Percentiles rank a stretch among this genome's conserved stretches.
These are phyloP conservation scores for Limenitis camilla DNA, from an alignment of 2,888 invertebrate genomes.

Conservation along the genomic window DNA sequence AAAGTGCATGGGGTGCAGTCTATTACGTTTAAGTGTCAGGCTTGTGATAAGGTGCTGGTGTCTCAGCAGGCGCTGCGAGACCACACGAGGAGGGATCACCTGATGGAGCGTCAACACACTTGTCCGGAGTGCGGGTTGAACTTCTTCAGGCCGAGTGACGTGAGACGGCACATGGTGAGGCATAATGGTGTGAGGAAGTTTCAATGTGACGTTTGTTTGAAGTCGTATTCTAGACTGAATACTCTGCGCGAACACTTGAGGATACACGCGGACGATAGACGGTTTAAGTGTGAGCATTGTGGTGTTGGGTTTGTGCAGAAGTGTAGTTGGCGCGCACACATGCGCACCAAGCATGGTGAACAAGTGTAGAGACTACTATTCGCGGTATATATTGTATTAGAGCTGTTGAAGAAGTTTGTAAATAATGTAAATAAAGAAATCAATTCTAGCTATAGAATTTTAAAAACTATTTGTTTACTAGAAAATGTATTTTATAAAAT, in stretches of 20 bases:
- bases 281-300: slow-evolving; percentile 35
- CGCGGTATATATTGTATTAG: too few relatives aligned
- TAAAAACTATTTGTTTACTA: too few relatives aligned
- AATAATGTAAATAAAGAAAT: not conserved
- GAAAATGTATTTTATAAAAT: too few relatives aligned
- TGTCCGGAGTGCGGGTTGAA: slow-evolving; percentile 28
- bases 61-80: slow-evolving; percentile 34
- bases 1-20: slow-evolving; percentile 28
- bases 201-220: slow-evolving; percentile 41
- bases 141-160: slow-evolving; percentile 38
- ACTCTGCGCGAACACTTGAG: slow-evolving; percentile 45
- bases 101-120: slow-evolving; percentile 27
- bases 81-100: slow-evolving; percentile 27
- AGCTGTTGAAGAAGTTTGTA: not conserved
- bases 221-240: slow-evolving; percentile 37
- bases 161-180: slow-evolving; percentile 44
- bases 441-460: too few relatives aligned
- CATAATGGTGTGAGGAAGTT: slow-evolving; percentile 38
- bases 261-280: slow-evolving; percentile 32
- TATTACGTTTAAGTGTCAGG: slow-evolving; percentile 28
- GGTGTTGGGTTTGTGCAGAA: slow-evolving; percentile 36
- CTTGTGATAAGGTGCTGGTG: slow-evolving; percentile 39
- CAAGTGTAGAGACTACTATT: not conserved
- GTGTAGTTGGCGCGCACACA: slow-evolving; percentile 49
- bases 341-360: slow-evolving; percentile 24